Conservation (phyloP, 2,888 invertebrate species). For the Gymnoscelis rufifasciata region DNA sequence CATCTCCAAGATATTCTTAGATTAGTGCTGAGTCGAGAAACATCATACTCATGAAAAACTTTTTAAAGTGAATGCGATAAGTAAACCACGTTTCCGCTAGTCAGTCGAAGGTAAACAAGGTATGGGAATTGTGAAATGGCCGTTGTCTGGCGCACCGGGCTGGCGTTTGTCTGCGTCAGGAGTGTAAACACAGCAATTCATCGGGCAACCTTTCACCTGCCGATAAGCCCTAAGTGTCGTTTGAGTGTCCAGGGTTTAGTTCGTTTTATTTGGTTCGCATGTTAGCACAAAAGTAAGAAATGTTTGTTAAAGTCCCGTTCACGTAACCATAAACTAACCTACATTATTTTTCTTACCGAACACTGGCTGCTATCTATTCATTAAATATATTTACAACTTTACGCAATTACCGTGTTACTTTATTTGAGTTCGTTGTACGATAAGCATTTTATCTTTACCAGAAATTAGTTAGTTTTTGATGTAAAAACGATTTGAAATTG, state of each 20-base stretch:
- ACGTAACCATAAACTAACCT: slow-evolving; percentile 2
- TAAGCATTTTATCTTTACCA: slow-evolving; percentile 59
- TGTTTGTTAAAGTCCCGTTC: neutral
- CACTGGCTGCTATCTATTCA: slow-evolving; percentile 5
- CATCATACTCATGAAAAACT: slow-evolving; percentile 28
- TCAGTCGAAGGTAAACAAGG: slow-evolving; percentile 33
- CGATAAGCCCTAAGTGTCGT: slow-evolving; percentile 58
- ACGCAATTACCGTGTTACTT: slow-evolving; percentile 37
- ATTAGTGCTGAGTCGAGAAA: too few relatives aligned
- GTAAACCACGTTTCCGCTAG: slow-evolving; percentile 37
- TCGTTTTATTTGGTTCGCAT: slow-evolving; percentile 33
- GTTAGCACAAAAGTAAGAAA: slow-evolving; percentile 5
- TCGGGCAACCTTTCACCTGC: slow-evolving; percentile 66
- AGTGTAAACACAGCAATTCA: slow-evolving; percentile 57
- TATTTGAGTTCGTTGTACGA: slow-evolving; percentile 60
- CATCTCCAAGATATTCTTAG: too few relatives aligned
- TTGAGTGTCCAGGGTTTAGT: slow-evolving; percentile 44
- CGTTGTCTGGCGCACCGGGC: slow-evolving; percentile 34
- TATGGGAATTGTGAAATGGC: slow-evolving; percentile 34
- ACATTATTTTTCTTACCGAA: slow-evolving; percentile 1
- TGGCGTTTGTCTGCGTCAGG: slow-evolving; percentile 33
- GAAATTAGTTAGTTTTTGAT: slow-evolving; percentile 50
- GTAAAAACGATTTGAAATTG: too few relatives aligned
- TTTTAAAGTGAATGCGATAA: slow-evolving; percentile 35
- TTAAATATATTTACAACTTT: slow-evolving; percentile 31